Evolutionary conservation across 2,797 vertebrate genomes (phyloP).

Genomic region (Rhinoraja longicauda): DNA sequence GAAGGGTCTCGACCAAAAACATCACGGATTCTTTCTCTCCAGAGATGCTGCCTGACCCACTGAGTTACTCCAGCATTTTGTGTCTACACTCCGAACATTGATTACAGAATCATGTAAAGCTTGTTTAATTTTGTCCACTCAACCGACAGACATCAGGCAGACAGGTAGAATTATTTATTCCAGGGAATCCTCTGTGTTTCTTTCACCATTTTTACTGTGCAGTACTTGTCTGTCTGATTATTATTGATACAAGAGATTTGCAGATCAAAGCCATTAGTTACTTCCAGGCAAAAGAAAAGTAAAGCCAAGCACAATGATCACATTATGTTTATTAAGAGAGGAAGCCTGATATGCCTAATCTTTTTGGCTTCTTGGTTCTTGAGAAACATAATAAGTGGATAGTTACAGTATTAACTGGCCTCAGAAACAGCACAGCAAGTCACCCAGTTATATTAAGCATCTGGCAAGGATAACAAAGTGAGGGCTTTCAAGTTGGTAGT

Average conservation of each 20-base stretch:
- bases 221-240: not conserved
- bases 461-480: not conserved
- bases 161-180: not conserved
- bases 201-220: not conserved
- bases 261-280: not conserved
- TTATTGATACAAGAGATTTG: not conserved
- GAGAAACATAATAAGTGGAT: not conserved
- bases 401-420: not conserved
- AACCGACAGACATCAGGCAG: not conserved
- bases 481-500: not conserved
- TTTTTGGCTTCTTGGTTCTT: not conserved
- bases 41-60: too few species aligned
- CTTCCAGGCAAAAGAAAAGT: not conserved
- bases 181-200: not conserved
- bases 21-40: too few species aligned
- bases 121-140: not conserved
- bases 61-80: too few species aligned
- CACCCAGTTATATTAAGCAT: not conserved
- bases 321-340: not conserved
- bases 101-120: not conserved
- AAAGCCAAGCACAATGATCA: not conserved
- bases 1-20: too few species aligned
- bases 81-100: not conserved
- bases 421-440: not conserved
- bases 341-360: not conserved